Percentiles rank a stretch among this genome's conserved stretches.
Conservation (phyloP, 2,113 vertebrate species). For the Larimichthys crocea region DNA sequence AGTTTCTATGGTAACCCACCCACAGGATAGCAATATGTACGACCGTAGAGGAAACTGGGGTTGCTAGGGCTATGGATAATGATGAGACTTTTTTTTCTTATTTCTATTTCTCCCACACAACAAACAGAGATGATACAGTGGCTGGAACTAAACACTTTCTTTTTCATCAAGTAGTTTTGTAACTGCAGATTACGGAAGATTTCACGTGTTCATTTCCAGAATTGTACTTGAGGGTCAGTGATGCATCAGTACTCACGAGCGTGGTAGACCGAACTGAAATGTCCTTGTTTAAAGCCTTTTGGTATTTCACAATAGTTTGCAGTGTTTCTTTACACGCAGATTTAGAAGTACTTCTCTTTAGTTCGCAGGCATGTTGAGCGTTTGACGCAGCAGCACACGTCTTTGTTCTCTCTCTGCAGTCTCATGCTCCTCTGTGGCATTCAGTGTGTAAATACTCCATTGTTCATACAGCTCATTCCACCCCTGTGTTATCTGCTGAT, state of each 20-base stretch:
- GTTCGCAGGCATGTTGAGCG: conserved; percentile 28
- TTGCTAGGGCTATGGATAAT: conserved; percentile 82
- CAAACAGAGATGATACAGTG: conserved; percentile 49
- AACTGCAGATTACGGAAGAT: background rate
- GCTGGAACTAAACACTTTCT: conserved; percentile 30
- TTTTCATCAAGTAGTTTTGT: conserved; percentile 45
- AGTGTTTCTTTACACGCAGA: background rate
- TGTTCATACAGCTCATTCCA: conserved; percentile 43
- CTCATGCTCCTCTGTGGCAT: conserved; percentile 55
- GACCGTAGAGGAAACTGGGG: conserved; percentile 76
- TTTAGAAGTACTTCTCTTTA: conserved; percentile 14
- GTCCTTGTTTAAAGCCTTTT: conserved; percentile 15
- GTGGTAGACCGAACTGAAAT: conserved; percentile 4
- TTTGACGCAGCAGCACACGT: conserved; percentile 20
- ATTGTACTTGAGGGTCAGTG: conserved; percentile 32
- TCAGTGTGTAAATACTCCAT: conserved; percentile 46
- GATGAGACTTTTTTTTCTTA: conserved; percentile 70
- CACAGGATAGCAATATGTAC: conserved; percentile 79
- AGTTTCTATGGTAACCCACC: conserved; percentile 87
- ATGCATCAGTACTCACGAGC: conserved; percentile 6
- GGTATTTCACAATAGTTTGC: conserved; percentile 15
- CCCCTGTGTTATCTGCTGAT: conserved; percentile 41
- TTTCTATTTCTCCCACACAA: conserved; percentile 68
- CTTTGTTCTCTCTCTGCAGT: conserved; percentile 51
- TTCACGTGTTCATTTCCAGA: conserved; percentile 2